Evolutionary conservation across 53 echinoderm and acorn worm species (phyloP).

Genomic region (Luidia sarsii): DNA sequence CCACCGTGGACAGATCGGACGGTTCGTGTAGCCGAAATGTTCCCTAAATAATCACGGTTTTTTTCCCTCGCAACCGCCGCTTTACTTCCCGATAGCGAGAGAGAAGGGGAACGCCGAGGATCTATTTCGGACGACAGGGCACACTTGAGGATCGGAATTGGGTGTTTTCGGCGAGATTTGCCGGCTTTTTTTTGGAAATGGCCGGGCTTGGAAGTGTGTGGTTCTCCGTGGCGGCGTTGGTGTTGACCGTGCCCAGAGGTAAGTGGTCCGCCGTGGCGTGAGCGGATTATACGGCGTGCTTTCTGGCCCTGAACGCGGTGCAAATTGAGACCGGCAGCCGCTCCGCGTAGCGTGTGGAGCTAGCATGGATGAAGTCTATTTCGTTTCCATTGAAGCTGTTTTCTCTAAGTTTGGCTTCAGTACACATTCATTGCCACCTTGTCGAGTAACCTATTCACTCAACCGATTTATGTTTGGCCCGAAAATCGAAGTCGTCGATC

Average conservation of each 20-base stretch:
- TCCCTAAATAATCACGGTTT: constrained; percentile 12
- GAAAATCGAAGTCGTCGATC: no score
- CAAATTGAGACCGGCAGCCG: no score
- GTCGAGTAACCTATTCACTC: no score
- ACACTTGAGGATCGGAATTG: no score
- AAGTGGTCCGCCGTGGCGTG: constrained; percentile 33
- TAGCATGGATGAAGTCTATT: no score
- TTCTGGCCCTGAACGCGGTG: constrained; percentile 17
- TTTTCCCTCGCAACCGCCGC: background rate
- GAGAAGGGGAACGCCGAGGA: constrained; percentile 16
- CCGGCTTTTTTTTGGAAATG: background rate
- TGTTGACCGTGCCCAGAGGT: constrained; percentile 37
- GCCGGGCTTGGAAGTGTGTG: constrained; percentile 21
- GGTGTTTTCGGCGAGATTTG: background rate
- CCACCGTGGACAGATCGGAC: background rate
- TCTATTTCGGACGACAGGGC: background rate
- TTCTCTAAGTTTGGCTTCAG: no score
- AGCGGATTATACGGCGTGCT: background rate
- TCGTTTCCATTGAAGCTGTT: no score
- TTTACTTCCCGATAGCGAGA: background rate
- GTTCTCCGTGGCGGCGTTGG: constrained; percentile 15
- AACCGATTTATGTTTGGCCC: no score
- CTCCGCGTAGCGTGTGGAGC: no score
- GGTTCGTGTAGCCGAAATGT: constrained; percentile 7
- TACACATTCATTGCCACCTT: no score